phyloP scores from a whole-genome alignment of 2,888 invertebrate species.

The Abrostola triplasia region DNA sequence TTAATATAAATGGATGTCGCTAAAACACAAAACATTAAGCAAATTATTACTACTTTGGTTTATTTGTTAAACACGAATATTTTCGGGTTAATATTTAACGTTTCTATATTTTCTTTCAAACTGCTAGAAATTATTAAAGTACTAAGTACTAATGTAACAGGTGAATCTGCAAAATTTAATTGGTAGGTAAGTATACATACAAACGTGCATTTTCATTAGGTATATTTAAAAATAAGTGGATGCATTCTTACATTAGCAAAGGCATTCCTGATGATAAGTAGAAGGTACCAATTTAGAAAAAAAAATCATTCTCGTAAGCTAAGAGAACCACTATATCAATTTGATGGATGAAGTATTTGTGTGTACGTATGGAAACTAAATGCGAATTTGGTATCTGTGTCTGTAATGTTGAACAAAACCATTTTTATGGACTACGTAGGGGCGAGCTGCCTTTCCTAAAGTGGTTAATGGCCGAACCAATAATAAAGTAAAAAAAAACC shows the following conservation, averaged over 20 bases:
- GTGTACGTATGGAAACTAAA: constrained; percentile 34
- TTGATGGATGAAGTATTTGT: constrained; percentile 45
- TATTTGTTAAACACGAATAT: not conserved
- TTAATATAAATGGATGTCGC: too few relatives aligned
- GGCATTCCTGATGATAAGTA: constrained; percentile 47
- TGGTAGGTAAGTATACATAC: not conserved
- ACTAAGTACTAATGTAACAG: not conserved
- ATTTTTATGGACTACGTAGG: not conserved
- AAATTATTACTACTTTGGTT: too few relatives aligned
- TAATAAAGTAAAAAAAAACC: too few relatives aligned
- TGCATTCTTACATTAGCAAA: constrained; percentile 44
- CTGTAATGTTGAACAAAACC: not conserved
- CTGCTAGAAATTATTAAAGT: not conserved
- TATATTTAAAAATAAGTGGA: constrained; percentile 32
- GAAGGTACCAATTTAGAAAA: constrained; percentile 28
- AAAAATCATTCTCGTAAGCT: constrained; percentile 50
- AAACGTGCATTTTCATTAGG: constrained; percentile 16
- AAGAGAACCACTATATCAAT: constrained; percentile 33
- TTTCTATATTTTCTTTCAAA: not conserved
- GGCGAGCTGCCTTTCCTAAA: not conserved
- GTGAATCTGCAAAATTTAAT: constrained; percentile 19
- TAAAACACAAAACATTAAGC: too few relatives aligned
- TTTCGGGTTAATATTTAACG: not conserved
- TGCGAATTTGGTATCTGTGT: constrained; percentile 3
- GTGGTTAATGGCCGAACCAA: too few relatives aligned